Conservation (phyloP, 1,140 invertebrate genomes). For the Rhagoletis zephyria region DNA sequence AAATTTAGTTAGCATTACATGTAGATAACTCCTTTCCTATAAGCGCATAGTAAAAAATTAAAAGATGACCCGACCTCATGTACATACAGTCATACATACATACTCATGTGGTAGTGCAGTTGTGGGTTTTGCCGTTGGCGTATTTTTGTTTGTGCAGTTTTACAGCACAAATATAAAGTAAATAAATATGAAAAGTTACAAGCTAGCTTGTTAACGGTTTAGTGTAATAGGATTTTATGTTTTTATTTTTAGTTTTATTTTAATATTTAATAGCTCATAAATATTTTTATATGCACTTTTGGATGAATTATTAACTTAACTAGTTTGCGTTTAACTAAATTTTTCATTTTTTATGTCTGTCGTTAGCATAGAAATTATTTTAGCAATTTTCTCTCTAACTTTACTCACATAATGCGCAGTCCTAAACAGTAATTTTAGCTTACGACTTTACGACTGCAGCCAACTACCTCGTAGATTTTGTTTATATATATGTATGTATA, state of each 20-base stretch:
- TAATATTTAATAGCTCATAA: background rate
- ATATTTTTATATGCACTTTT: background rate
- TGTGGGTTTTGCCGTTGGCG: background rate
- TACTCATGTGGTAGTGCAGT: background rate
- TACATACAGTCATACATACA: background rate
- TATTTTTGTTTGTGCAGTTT: background rate
- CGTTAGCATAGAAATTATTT: constrained; percentile 20
- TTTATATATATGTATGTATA: background rate
- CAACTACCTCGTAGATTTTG: background rate
- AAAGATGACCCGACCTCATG: too few species aligned
- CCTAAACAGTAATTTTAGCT: constrained; percentile 36
- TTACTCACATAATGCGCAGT: constrained; percentile 31
- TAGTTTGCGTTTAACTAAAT: constrained; percentile 23
- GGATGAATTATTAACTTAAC: background rate
- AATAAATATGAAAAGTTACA: constrained; percentile 7
- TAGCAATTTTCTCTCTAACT: background rate
- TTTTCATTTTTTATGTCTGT: background rate
- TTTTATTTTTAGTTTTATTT: constrained; percentile 15
- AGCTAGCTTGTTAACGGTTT: background rate
- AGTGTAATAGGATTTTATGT: background rate
- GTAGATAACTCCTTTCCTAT: too few species aligned
- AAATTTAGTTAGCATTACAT: too few species aligned
- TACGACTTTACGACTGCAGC: background rate
- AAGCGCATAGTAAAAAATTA: too few species aligned
- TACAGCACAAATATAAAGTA: background rate